Conservation (phyloP, 2,113 vertebrate species). For the Pyrgilauda ruficollis region DNA sequence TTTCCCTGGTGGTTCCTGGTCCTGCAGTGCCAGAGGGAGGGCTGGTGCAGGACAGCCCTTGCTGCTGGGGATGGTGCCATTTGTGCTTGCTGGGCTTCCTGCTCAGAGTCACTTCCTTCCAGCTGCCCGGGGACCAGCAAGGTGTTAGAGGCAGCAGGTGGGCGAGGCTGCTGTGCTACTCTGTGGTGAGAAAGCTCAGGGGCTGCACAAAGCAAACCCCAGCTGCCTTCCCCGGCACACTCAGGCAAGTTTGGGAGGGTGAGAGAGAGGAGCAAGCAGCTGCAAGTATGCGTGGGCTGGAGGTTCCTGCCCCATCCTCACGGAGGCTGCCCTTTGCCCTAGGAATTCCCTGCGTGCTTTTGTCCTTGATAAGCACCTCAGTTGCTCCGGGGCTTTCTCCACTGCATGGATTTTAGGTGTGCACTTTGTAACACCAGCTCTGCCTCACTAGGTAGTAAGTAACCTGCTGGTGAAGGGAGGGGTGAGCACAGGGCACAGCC, state of each 20-base stretch:
- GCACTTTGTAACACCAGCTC: background rate
- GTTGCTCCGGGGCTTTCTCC: background rate
- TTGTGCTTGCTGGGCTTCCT: background rate
- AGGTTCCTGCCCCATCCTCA: background rate
- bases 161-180: background rate
- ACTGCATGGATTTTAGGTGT: background rate
- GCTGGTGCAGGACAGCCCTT: background rate
- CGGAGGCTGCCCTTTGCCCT: background rate
- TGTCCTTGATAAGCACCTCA: background rate
- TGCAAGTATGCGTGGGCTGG: slow-evolving; percentile 9
- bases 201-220: background rate
- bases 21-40: background rate
- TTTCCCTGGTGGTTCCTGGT: fast-evolving
- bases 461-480: background rate
- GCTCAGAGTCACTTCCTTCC: background rate
- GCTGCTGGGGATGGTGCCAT: background rate
- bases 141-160: background rate
- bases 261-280: slow-evolving; percentile 26
- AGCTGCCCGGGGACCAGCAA: background rate
- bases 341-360: background rate
- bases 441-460: background rate
- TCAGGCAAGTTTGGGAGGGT: background rate
- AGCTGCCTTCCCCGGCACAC: background rate
- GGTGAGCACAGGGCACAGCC: background rate
- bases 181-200: background rate